Base-by-base conservation (phyloP, 2,113 vertebrate genomes). In the Corapipo altera region DNA sequence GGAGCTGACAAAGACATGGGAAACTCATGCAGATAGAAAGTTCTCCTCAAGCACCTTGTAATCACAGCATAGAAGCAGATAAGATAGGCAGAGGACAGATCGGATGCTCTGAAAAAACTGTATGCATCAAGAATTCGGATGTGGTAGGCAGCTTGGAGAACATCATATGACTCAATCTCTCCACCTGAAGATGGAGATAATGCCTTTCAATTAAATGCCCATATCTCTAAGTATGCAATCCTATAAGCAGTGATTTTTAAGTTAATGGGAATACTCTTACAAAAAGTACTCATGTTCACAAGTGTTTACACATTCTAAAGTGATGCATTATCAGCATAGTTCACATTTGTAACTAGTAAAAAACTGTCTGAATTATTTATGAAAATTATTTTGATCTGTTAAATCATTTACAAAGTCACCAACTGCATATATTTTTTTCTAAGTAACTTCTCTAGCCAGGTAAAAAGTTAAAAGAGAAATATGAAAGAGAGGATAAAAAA, bases 401-500 rank as follows among this genome's bases (percentile, higher is more conserved):
- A 79, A 90, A 75, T 76, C 6, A 73, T 70, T 87, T 91, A 79
- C 41, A 88, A 82, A 94, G 43, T 71, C 54, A 70, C 19, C 28
- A 61, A 48, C 7, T 52, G 7, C 12, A 75, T 59, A n/a, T 43
- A 54, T 11, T 12, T 90, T 94, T 64, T 64, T 88, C 62, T 66
- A 6, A 93, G 57, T 64, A 87, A 81, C 43, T 78, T 67, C 59
- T 67, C 82, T 13, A 93, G 39, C 8, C 33, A 93, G 52, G 59
- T 85, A 93, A 48, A 96, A 85, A 89, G 74, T 58, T 48, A 61
- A 86, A 96, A 78, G 18, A 61, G 84, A 87, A 89, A 88, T 28
- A 84, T 39, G 49, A 76, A 16, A 35, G 15, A 43, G 3, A 30
- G 12, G 12, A 57, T 61, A 59, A 54, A 81, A 91, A 37, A 27